Evolutionary conservation across 2,797 vertebrate species (phyloP), one percentile per base, ranked within the genome.

Genomic region (Pteronotus mesoamericanus): DNA sequence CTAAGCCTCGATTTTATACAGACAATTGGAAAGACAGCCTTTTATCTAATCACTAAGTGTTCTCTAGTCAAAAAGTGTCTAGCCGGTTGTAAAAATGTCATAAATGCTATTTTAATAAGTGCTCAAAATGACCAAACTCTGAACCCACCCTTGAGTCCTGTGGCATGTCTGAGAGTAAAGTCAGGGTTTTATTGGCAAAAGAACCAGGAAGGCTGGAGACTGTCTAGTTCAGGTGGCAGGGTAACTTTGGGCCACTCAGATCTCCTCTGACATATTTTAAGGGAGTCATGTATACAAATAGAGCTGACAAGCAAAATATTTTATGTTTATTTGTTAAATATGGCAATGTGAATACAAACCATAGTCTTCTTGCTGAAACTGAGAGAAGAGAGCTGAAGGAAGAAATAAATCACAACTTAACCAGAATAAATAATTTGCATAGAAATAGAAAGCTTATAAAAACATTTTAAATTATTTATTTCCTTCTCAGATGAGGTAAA

Each of bases 251-350:
- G n/a, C 3, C 42, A 77, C 2, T 75, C 0, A 14, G n/a, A 42
- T 75, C 12, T 87, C 61, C 37, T 71, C 18, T 82, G n/a, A 68
- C 0, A 21, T 84, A 79, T 84, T 96, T 84, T 78, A 61, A 88
- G 59, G 82, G 53, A 72, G 19, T 34, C 10, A 55, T 9, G 0
- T 32, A 8, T n/a, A 44, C 39, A 89, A 90, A 19, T 44, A 69
- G 11, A 68, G 12, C 68, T 90, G 39, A 64, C 8, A 89, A 71
- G 21, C 16, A 59, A 85, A 46, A 66, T 89, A 79, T 71, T 78
- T 91, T 69, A 72, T 39, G 86, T 94, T 68, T 88, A 53, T 42
- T 84, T 94, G 39, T 16, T 44, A 89, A 92, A 90, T 85, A 19
- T 94, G 66, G 12, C 5, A 11, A 55, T 3, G 22, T 5, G 48